Evolutionary conservation across 2,888 invertebrate genomes (phyloP).

Genomic region (Pristionchus exspectatus): DNA sequence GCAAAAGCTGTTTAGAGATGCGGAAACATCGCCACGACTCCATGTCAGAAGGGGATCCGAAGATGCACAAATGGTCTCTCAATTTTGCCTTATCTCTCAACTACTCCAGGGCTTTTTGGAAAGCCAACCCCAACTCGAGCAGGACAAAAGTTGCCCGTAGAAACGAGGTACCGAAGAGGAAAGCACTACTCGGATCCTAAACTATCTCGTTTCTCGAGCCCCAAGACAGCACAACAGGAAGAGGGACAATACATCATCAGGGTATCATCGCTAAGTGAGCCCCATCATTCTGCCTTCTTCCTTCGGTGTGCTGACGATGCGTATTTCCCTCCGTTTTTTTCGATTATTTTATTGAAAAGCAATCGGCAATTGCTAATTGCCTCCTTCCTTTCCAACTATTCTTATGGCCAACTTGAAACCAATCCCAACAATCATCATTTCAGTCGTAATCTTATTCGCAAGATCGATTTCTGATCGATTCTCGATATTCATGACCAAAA

Average conservation of each 20-base stretch:
- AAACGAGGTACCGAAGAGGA: background rate
- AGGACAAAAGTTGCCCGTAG: conserved; percentile 6
- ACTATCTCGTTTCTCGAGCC: background rate
- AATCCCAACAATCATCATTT: too few relatives aligned
- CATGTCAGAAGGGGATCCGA: background rate
- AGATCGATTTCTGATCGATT: background rate
- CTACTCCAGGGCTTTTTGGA: background rate
- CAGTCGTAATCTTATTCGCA: too few relatives aligned
- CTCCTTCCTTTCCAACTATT: background rate
- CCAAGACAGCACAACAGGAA: background rate
- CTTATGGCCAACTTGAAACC: too few relatives aligned
- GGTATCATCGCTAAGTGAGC: background rate
- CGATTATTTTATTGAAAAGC: background rate
- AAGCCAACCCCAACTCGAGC: background rate
- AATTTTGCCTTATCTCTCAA: background rate
- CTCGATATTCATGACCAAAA: background rate
- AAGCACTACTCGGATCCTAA: background rate
- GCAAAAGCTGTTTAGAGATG: background rate
- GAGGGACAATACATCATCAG: background rate
- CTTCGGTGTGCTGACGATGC: background rate
- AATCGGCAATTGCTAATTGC: too few relatives aligned
- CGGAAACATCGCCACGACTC: background rate
- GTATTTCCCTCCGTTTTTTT: background rate
- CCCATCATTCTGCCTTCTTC: background rate
- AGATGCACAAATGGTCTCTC: background rate